Base-by-base conservation (phyloP, 2,797 vertebrate genomes). In the Bovichtus diacanthus region DNA sequence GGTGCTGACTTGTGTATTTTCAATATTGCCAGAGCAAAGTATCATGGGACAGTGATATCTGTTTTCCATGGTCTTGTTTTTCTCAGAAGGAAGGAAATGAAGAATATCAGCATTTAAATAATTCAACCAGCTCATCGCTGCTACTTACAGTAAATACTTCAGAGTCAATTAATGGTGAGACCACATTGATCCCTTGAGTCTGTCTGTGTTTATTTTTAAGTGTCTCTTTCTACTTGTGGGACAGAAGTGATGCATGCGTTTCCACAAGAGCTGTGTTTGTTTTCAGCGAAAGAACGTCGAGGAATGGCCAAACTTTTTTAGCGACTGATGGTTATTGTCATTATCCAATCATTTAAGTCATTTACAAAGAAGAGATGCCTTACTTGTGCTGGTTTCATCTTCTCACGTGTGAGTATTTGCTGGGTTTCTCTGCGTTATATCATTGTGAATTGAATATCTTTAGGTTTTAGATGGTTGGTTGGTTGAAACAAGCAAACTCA, bases 151-250 rank as follows among this genome's bases (percentile, higher is more conserved):
- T 78, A 76, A 87, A 82, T 56, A 79, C 83, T 77, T 77, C 34
- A 58, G 66, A 77, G 70, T 87, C 75, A 80, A 61, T 84, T 85
- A 81, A 64, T 36, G 34, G n/a, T 69, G 76, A 82, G 50, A 75
- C 64, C 41, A 36, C 56, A 64, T 63, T 81, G 73, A 90, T 86
- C 85, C 74, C 62, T 69, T 53, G 50, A 80, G 78, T 72, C 74
- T 66, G 61, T 79, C 70, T 73, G 67, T 19, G 64, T 74, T 73
- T 88, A 80, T 85, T 80, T 88, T 81, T 82, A 79, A 74, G 72
- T 70, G 51, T 64, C 78, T 83, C 23, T 73, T 64, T 85, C 76
- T 77, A 72, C 85, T 82, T 81, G 54, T 39, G 54, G 73, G 10
- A 23, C 44, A 62, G 56, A 62, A 47, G 1, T 21, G 50, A 70